These are phyloP conservation scores for Remorina albescens DNA, from an alignment of 2,797 vertebrate genomes.

Conservation along the genomic window DNA sequence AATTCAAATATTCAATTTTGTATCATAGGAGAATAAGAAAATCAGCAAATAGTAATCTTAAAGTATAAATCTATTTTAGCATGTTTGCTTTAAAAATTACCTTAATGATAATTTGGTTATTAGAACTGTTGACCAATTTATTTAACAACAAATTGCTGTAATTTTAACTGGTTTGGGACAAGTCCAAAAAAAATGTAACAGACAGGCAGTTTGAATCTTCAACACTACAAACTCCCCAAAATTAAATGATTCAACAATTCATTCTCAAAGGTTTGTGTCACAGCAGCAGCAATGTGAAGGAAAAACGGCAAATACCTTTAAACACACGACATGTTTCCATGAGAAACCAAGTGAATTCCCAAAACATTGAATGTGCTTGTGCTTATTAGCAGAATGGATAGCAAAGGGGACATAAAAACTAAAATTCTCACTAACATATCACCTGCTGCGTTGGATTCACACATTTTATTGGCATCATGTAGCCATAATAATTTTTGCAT, in stretches of 20 bases:
- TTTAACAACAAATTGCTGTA: background rate
- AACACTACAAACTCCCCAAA: background rate
- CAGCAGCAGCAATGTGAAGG: background rate
- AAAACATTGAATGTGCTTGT: background rate
- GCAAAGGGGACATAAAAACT: background rate
- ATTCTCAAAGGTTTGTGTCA: background rate
- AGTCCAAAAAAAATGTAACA: no score
- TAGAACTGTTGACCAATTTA: background rate
- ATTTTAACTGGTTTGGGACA: background rate
- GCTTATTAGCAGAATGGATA: background rate
- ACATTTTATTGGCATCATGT: background rate
- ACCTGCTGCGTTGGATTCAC: conserved; percentile 4
- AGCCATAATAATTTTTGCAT: conserved; percentile 13
- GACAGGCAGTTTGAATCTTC: no score
- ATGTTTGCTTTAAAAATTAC: no score
- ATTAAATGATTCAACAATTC: background rate
- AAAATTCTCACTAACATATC: background rate
- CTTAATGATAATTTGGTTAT: background rate
- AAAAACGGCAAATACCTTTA: background rate
- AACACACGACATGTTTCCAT: no score
- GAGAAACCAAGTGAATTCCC: background rate
- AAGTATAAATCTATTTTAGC: no score
- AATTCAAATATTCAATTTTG: background rate
- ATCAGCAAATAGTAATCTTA: no score
- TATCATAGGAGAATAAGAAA: background rate